Conservation (phyloP, 1,140 invertebrate genomes). For the Vanessa tameamea region DNA sequence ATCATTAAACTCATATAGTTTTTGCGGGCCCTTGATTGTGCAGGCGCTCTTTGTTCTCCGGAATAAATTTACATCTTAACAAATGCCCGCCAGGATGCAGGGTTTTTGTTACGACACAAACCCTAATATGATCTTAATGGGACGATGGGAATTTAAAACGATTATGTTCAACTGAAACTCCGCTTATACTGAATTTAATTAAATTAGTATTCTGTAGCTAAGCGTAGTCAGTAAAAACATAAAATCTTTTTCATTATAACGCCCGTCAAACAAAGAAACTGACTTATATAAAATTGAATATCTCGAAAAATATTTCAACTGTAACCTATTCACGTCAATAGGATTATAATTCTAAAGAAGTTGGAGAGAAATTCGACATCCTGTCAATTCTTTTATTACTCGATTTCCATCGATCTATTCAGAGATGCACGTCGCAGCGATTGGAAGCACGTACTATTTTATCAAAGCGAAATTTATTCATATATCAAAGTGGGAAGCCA, state of each 20-base stretch:
- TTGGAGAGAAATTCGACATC: constrained; percentile 40
- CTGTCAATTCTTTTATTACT: constrained; percentile 54
- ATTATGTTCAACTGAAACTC: constrained; percentile 46
- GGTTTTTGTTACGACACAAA: constrained; percentile 58
- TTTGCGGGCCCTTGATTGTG: constrained; percentile 49
- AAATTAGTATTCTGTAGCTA: constrained; percentile 5
- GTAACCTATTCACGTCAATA: constrained; percentile 41
- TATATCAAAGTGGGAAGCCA: constrained; percentile 25
- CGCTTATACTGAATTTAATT: constrained; percentile 29
- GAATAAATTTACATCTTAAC: constrained; percentile 75
- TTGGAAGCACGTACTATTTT: constrained; percentile 36
- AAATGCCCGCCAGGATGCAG: constrained; percentile 52
- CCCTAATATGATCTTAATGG: constrained; percentile 67
- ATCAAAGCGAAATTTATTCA: constrained; percentile 38
- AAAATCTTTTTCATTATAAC: not conserved
- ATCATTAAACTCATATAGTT: constrained; percentile 48
- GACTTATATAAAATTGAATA: constrained; percentile 3
- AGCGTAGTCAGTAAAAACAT: not conserved
- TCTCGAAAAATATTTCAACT: constrained; percentile 11
- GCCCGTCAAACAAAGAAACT: constrained; percentile 6
- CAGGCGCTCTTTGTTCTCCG: constrained; percentile 54
- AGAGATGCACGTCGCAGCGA: constrained; percentile 38
- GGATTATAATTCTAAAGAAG: constrained; percentile 42
- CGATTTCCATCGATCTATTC: constrained; percentile 48
- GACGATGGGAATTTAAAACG: constrained; percentile 58